Conservation (phyloP, 2,113 vertebrate genomes). For the Indicator maculatus region DNA sequence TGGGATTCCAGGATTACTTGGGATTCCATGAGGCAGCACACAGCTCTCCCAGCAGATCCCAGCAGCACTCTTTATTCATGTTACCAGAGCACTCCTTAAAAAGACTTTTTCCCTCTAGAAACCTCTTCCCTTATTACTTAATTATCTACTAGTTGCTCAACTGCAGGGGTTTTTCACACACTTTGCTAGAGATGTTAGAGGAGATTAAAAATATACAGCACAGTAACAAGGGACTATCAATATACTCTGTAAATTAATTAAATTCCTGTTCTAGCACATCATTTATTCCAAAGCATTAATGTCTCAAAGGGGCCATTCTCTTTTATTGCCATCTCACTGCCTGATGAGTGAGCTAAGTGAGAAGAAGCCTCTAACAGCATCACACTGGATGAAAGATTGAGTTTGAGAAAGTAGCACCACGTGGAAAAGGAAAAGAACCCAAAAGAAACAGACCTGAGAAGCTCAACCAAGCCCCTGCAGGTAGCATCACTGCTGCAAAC, state of each 20-base stretch:
- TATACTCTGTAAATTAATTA: conserved; percentile 99
- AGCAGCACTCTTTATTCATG: conserved; percentile 63
- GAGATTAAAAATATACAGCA: conserved; percentile 98
- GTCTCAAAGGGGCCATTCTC: conserved; percentile 97
- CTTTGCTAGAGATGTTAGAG: conserved; percentile 95
- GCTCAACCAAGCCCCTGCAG: background rate
- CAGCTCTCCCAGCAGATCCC: conserved; percentile 50
- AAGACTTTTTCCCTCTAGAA: conserved; percentile 79
- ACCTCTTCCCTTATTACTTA: conserved; percentile 83
- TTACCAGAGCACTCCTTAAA: conserved; percentile 71
- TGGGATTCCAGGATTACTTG: background rate
- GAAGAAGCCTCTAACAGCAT: conserved; percentile 97
- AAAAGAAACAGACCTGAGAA: conserved; percentile 27
- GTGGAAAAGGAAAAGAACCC: conserved; percentile 69
- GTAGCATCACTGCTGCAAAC: background rate
- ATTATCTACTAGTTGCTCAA: conserved; percentile 87
- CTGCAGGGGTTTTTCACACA: conserved; percentile 85
- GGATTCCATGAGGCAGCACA: conserved; percentile 17
- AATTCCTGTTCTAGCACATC: conserved; percentile 98
- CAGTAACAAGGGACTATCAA: conserved; percentile 99
- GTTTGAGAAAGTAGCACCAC: conserved; percentile 81
- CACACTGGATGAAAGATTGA: conserved; percentile 94
- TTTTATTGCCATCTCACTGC: conserved; percentile 97
- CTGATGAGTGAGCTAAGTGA: conserved; percentile 96
- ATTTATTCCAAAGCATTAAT: conserved; percentile 96